Evolutionary conservation across 2,888 invertebrate species (phyloP), one percentile per base, ranked within the genome.

Genomic region (Rugalucina vietnamica): DNA sequence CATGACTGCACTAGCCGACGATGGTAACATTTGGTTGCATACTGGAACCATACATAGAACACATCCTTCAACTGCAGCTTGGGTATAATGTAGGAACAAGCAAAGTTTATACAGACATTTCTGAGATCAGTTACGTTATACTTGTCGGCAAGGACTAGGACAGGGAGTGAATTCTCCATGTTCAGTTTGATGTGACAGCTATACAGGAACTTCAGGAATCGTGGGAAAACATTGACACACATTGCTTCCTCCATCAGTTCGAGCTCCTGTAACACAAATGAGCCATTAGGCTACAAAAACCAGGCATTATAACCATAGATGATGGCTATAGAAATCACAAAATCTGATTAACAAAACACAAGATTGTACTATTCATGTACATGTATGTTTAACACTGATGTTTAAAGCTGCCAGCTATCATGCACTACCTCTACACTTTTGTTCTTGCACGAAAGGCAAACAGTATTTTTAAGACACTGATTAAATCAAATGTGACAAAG

Each of bases 41-140:
- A 95, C 86, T 95, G 95, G 90, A 95, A 95, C 95, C 95, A 95
- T 1, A 95, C 93, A 88, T 95, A 93, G 86, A 95, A 95, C n/a
- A 95, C 91, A 75, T 95, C 95, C 86, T 95, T 95, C 76, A 95
- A 91, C 36, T 94, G 93, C 4, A 95, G 90, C 80, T 93, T 91
- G 0, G 95, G 95, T 69, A 93, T 93, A 78, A 93, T 93, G 87
- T 94, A 92, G n/a, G 92, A 91, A 75, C 94, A 92, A 1, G 95
- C 95, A 91, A 94, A 95, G 81, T 95, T 93, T 39, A 95, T 91
- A 88, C 95, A 95, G 54, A 95, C 95, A 87, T 92, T 94, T 75
- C 94, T 91, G 50, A 95, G 90, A 71, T 94, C 94, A 21, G 89
- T 85, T 4, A 95, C 95, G 89, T 95, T 95, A 90, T 95, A 95